Evolutionary conservation across 35 echinoderm and acorn worm species (phyloP).

Genomic region (Apostichopus parvimensis): DNA sequence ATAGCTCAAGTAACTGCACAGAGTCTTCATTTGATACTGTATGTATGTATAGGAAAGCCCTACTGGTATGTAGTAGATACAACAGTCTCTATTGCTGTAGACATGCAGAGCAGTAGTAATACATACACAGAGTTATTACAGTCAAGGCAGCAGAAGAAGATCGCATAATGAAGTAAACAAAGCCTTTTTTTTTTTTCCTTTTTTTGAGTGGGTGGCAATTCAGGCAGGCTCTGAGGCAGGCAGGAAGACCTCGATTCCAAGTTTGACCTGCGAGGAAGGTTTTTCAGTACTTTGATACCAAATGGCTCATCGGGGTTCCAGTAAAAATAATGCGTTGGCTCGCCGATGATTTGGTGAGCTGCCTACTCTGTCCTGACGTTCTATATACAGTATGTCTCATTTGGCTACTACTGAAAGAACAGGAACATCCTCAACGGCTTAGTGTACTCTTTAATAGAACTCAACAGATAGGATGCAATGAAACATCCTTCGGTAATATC

Average conservation of each 20-base stretch:
- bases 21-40: neutral
- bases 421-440: neutral
- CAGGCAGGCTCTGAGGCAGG: conserved; percentile 8
- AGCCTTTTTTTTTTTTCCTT: neutral
- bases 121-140: conserved; percentile 44
- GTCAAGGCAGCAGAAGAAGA: neutral
- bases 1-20: neutral
- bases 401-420: too few relatives aligned
- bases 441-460: neutral
- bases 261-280: neutral
- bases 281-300: conserved; percentile 30
- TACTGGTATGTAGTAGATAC: neutral
- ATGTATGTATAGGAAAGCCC: neutral
- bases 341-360: neutral
- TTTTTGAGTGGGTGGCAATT: conserved; percentile 22
- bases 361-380: neutral
- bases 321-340: neutral
- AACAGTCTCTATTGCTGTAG: neutral
- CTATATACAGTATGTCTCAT: too few relatives aligned
- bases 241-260: neutral
- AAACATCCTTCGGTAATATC: too few relatives aligned
- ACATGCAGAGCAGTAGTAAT: too few relatives aligned
- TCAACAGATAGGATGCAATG: too few relatives aligned
- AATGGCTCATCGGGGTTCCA: conserved; percentile 13
- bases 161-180: conserved; percentile 44